Evolutionary conservation across 2,888 invertebrate genomes (phyloP), one percentile per base, ranked within the genome.

Genomic region (Ariolimax columbianus): DNA sequence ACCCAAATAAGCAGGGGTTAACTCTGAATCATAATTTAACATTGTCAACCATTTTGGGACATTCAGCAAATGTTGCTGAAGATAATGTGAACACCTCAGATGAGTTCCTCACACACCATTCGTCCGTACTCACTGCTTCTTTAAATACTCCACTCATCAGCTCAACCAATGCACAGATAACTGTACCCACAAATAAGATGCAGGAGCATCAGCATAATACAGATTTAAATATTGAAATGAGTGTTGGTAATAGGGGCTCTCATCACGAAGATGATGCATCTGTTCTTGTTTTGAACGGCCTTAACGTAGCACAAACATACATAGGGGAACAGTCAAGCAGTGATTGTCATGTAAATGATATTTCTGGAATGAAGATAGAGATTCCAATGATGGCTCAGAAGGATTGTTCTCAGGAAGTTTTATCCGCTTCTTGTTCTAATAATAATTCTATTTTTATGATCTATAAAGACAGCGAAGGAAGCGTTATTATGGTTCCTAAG

Each of bases 391-490:
- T 63, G 17, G 2, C 78, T 1, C 38, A 40, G 40, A 78, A 40
- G 9, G 63, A 47, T 59, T n/a, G 40, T n/a, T 63, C 78, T 30
- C 38, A n/a, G 11, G 47, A 66, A 59, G 7, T 7, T n/a, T 38
- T 17, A 4, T n/a, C 38, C 11, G 11, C 30, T 11, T 3, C 63
- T 38, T 38, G n/a, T 63, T 26, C 63, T 14, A 33, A 23, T 51
- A 75, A 75, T 38, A 23, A 33, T 19, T 80, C 82, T 38, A n/a
- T 82, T 43, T 38, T 83, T 38, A 83, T 83, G 63, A 47, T 83
- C n/a, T 77, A 77, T 43, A 83, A 66, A 77, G 43, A 77, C 36
- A 51, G 47, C 47, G 83, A 77, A n/a, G 77, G 66, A n/a, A 77
- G 47, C 19, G 30, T 83, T 26, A 47, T 83, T 38, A 77, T 83